phyloP scores from a whole-genome alignment of 2,113 vertebrate species.

The Oxyura jamaicensis region DNA sequence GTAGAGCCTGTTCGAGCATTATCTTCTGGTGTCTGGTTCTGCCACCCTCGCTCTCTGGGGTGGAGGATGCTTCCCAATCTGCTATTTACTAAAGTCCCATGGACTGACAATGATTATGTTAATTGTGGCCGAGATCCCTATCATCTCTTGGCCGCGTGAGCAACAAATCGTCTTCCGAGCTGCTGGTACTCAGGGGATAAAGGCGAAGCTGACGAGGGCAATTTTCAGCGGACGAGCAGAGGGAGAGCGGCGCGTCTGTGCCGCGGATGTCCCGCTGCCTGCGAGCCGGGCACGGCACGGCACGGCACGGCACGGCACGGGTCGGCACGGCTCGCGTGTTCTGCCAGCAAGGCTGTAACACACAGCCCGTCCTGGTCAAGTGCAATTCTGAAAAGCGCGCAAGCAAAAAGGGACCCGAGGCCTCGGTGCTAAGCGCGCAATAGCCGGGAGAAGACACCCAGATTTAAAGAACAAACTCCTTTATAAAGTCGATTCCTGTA shows the following conservation, averaged over 20 bases:
- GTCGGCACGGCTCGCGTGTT: background rate
- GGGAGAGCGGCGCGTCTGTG: fast-evolving
- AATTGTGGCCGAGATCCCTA: background rate
- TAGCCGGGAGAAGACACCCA: background rate
- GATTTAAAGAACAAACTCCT: background rate
- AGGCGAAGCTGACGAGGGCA: background rate
- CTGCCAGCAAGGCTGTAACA: background rate
- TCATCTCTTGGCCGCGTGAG: background rate
- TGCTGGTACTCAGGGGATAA: background rate
- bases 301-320: background rate
- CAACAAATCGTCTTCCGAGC: background rate
- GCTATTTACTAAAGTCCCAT: background rate
- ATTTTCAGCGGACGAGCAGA: fast-evolving
- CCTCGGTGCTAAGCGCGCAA: background rate
- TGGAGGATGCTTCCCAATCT: slow-evolving; percentile 16
- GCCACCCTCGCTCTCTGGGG: background rate
- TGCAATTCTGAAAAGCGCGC: background rate
- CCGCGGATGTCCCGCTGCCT: fast-evolving
- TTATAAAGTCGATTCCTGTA: background rate
- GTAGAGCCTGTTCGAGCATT: slow-evolving; percentile 27
- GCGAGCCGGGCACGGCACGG: background rate
- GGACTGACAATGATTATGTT: background rate
- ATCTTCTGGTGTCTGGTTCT: slow-evolving; percentile 11
- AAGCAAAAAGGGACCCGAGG: background rate
- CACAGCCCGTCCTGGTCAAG: background rate